Conservation (phyloP, 2,113 vertebrate genomes). For the Saccopteryx leptura region DNA sequence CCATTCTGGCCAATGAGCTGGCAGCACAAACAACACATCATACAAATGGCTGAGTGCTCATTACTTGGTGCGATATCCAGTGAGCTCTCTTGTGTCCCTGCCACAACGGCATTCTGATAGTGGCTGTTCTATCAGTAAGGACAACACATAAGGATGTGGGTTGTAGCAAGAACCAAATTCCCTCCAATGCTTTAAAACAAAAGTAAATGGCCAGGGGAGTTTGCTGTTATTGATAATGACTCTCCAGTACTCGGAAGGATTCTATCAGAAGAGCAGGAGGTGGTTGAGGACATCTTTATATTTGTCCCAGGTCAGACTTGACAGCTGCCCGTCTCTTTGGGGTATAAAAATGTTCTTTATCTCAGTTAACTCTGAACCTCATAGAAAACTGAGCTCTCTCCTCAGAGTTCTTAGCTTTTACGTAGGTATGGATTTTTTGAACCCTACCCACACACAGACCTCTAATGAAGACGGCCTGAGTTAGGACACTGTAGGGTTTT, state of each 20-base stretch:
- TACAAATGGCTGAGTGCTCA: not conserved
- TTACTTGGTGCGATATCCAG: not conserved
- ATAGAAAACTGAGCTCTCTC: not conserved
- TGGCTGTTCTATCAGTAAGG: not conserved
- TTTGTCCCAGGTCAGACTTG: not conserved
- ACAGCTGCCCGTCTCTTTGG: not conserved
- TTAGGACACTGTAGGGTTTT: not conserved
- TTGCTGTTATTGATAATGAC: not conserved
- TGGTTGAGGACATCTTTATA: not conserved
- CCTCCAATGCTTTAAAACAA: not conserved
- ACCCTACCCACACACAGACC: not conserved
- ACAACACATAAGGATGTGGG: not conserved
- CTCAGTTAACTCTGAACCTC: not conserved
- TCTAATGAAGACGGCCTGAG: not conserved
- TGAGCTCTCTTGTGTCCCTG: not conserved
- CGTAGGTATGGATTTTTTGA: not conserved
- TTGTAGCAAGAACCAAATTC: not conserved
- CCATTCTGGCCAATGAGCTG: not conserved
- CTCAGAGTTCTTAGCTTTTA: not conserved
- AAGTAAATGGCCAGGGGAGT: not conserved
- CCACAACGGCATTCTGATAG: not conserved
- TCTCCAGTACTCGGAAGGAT: not conserved
- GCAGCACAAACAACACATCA: not conserved
- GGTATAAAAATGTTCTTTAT: not conserved
- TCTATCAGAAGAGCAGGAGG: not conserved